A percentile compares a stretch with the other conserved stretches of the same genome.
Evolutionary conservation across 2,888 invertebrate genomes (phyloP).

Genomic region (Noctuana brunneofusca): DNA sequence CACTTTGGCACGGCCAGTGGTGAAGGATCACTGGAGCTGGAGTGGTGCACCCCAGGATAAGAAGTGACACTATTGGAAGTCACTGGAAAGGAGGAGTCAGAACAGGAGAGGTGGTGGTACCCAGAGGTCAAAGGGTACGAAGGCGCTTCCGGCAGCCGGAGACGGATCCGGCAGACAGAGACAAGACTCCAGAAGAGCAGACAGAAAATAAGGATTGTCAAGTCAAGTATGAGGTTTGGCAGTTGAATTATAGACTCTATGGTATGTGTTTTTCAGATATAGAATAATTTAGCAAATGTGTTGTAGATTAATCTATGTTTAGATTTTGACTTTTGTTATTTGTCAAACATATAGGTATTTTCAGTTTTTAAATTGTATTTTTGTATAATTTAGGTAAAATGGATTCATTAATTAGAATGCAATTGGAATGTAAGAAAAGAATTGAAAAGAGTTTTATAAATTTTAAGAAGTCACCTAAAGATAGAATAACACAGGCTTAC

Average conservation of each 20-base stretch:
- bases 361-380: not conserved
- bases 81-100: not conserved
- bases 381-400: not conserved
- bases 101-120: not conserved
- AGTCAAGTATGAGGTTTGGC: slow-evolving; percentile 2
- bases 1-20: not conserved
- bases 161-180: not conserved
- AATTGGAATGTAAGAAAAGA: not conserved
- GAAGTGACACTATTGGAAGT: not conserved
- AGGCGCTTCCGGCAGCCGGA: not conserved
- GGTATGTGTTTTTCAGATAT: not conserved
- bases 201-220: not conserved
- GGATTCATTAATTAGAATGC: not conserved
- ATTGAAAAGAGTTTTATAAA: not conserved
- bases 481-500: not conserved
- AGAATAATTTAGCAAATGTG: not conserved
- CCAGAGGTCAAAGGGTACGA: not conserved
- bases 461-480: slow-evolving; percentile 2
- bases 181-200: slow-evolving; percentile 1
- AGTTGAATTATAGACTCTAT: slow-evolving; percentile 1
- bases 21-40: not conserved
- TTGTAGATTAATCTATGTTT: not conserved
- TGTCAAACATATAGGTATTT: not conserved
- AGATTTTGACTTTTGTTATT: not conserved
- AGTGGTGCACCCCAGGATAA: not conserved